Percentiles rank a stretch among this genome's conserved stretches.
Evolutionary conservation across 2,888 invertebrate species (phyloP).

Genomic region (Melitaea athalia): DNA sequence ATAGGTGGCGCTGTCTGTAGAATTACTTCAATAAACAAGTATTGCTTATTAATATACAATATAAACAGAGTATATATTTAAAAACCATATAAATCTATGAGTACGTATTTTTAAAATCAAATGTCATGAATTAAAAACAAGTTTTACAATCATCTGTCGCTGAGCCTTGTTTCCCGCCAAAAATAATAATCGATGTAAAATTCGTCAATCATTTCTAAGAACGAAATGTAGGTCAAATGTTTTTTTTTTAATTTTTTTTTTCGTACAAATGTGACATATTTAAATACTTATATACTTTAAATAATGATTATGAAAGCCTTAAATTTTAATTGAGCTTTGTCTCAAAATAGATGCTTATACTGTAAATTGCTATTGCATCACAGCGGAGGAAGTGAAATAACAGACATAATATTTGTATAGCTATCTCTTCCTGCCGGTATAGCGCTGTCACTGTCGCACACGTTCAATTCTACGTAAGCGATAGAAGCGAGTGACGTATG

Average conservation of each 20-base stretch:
- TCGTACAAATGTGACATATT: not conserved
- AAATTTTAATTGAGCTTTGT: slow-evolving; percentile 68
- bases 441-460: slow-evolving; percentile 69
- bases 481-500: slow-evolving; percentile 53
- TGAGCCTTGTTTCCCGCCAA: slow-evolving; percentile 32
- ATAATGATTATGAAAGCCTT: slow-evolving; percentile 44
- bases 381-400: slow-evolving; percentile 81
- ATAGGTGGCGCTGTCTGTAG: slow-evolving; percentile 64
- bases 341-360: slow-evolving; percentile 73
- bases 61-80: not conserved
- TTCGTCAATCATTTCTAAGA: slow-evolving; percentile 13
- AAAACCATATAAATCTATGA: slow-evolving; percentile 4
- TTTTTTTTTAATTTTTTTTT: not conserved
- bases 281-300: slow-evolving; percentile 6
- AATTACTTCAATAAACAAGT: slow-evolving; percentile 4
- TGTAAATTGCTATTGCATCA: slow-evolving; percentile 79
- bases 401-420: slow-evolving; percentile 80
- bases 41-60: not conserved
- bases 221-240: slow-evolving; percentile 7
- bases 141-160: not conserved
- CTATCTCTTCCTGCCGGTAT: slow-evolving; percentile 64
- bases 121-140: not conserved
- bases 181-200: slow-evolving; percentile 21
- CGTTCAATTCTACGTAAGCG: slow-evolving; percentile 55
- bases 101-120: not conserved